These are phyloP conservation scores for Anser cygnoides DNA, from an alignment of 2,113 vertebrate species.

Conservation along the genomic window DNA sequence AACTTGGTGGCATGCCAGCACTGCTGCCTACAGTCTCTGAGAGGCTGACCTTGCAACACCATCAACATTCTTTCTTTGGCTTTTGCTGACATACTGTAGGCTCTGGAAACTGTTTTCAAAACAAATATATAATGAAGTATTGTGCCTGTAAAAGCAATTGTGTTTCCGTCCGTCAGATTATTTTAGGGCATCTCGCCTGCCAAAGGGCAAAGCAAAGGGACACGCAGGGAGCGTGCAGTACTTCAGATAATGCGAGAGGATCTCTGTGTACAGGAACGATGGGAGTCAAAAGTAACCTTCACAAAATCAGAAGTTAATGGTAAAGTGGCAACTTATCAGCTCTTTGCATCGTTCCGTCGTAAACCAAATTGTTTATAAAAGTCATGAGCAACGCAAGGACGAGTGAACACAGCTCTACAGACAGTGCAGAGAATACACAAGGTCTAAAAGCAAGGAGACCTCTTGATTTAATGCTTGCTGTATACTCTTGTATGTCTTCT, in stretches of 20 bases:
- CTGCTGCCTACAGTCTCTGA: conserved; percentile 59
- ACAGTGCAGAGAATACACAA: neutral
- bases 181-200: conserved; percentile 31
- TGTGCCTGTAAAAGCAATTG: conserved; percentile 72
- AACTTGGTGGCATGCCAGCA: conserved; percentile 58
- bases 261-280: neutral
- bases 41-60: conserved; percentile 75
- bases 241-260: neutral
- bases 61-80: conserved; percentile 65
- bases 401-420: neutral
- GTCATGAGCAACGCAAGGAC: neutral
- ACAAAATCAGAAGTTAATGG: neutral
- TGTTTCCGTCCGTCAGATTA: conserved; percentile 57
- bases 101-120: conserved; percentile 75
- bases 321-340: neutral
- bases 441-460: neutral
- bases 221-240: neutral
- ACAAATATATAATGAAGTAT: conserved; percentile 71
- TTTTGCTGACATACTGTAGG: conserved; percentile 72
- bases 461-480: neutral
- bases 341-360: neutral
- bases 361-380: neutral
- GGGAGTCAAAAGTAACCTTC: neutral
- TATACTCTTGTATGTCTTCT: neutral
- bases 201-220: conserved; percentile 24